Conservation (phyloP, 2,113 vertebrate species). For the Vulpes lagopus region DNA sequence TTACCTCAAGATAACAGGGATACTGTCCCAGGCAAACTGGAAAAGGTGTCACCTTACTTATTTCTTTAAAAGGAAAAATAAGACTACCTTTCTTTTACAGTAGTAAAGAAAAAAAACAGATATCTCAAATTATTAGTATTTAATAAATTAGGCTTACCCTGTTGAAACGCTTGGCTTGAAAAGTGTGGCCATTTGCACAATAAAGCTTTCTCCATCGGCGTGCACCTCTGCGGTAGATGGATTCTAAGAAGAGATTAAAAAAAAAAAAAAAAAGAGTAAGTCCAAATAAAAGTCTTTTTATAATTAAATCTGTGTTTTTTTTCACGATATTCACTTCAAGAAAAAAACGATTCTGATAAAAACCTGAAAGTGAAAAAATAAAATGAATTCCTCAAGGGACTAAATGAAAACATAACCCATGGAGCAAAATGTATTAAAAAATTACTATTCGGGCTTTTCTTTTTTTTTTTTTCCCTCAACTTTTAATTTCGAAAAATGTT, state of each 20-base stretch:
- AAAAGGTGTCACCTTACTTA: background rate
- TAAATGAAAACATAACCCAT: background rate
- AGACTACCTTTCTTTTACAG: constrained; percentile 48
- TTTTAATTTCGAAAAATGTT: background rate
- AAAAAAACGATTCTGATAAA: background rate
- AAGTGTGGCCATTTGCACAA: constrained; percentile 98
- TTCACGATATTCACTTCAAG: constrained; percentile 13
- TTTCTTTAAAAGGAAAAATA: constrained; percentile 1
- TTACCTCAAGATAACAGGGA: background rate
- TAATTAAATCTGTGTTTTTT: constrained; percentile 48
- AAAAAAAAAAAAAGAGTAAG: background rate
- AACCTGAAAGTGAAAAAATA: constrained; percentile 24
- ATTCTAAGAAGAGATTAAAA: constrained; percentile 89
- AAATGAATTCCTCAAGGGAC: background rate
- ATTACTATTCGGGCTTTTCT: background rate
- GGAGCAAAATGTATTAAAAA: background rate
- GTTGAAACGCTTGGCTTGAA: constrained; percentile 99
- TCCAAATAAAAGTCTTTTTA: constrained; percentile 41
- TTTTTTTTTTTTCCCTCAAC: background rate
- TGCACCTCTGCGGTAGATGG: constrained; percentile 98
- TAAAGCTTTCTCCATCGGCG: constrained; percentile 99
- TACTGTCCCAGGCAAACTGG: background rate
- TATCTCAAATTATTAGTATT: constrained; percentile 65
- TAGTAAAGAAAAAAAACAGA: background rate
- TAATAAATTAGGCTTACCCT: constrained; percentile 89